phyloP scores from a whole-genome alignment of 2,797 vertebrate genomes.

The Psittacula derbiana region DNA sequence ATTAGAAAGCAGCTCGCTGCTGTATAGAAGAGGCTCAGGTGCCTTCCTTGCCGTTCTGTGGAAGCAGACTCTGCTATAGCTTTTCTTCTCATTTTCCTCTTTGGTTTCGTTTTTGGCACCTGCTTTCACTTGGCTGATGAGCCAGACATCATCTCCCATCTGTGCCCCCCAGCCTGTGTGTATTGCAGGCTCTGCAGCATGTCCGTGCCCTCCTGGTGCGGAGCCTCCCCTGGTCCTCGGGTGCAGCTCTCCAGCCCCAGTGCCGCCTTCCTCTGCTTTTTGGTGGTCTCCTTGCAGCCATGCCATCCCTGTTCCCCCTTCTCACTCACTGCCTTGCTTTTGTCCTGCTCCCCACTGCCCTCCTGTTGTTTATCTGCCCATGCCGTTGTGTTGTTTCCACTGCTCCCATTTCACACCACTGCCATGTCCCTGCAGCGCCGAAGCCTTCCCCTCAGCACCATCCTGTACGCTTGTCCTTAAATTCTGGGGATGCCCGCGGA shows the following conservation, averaged over 20 bases:
- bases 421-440: not conserved
- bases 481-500: not conserved
- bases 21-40: fast-evolving
- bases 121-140: not conserved
- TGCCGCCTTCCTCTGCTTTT: fast-evolving
- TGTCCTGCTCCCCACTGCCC: not conserved
- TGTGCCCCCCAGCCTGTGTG: not conserved
- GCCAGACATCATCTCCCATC: not conserved
- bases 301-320: not conserved
- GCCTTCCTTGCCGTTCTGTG: fast-evolving
- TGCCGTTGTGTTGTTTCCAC: not conserved
- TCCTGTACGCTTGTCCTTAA: not conserved
- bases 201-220: not conserved
- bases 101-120: not conserved
- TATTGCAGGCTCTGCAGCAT: fast-evolving
- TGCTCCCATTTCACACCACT: not conserved
- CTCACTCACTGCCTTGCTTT: not conserved
- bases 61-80: not conserved
- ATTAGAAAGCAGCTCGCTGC: not conserved
- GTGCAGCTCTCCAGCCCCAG: fast-evolving
- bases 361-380: not conserved
- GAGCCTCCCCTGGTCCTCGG: no score
- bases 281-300: fast-evolving
- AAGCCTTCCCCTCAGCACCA: not conserved
- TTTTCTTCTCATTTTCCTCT: not conserved